A percentile compares a stretch with the other conserved stretches of the same genome.
Evolutionary conservation across 2,888 invertebrate species (phyloP).

Genomic region (Tigriopus californicus): DNA sequence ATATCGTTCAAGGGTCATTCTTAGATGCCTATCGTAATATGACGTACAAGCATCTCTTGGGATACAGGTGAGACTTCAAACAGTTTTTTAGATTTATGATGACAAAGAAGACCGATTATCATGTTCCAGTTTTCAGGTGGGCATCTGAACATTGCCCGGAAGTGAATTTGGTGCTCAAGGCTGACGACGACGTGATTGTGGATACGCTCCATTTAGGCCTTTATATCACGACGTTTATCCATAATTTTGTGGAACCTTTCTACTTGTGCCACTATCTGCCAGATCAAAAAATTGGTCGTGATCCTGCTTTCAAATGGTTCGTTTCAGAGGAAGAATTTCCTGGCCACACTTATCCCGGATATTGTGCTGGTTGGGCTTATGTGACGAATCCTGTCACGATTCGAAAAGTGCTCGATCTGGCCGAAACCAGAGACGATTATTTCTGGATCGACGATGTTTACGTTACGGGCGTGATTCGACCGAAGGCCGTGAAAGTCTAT

Average conservation of each 20-base stretch:
- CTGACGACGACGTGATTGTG: conserved; percentile 57
- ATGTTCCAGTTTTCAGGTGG: conserved; percentile 44
- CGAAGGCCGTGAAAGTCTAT: neutral
- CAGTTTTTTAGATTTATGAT: too few relatives aligned
- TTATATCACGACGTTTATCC: conserved; percentile 22
- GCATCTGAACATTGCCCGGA: conserved; percentile 45
- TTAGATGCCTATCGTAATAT: conserved; percentile 57
- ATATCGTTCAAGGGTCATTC: conserved; percentile 57
- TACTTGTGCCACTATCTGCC: neutral
- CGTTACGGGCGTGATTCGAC: conserved; percentile 45
- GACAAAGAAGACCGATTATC: too few relatives aligned
- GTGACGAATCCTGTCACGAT: conserved; percentile 38
- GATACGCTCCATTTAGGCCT: conserved; percentile 42
- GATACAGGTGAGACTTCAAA: conserved; percentile 23
- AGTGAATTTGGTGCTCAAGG: conserved; percentile 48
- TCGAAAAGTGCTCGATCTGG: neutral
- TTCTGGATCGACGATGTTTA: conserved; percentile 73
- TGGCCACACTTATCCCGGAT: conserved; percentile 44
- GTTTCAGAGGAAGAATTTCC: conserved; percentile 47
- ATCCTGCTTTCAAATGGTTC: conserved; percentile 41
- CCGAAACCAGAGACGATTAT: conserved; percentile 28
- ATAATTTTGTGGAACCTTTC: neutral
- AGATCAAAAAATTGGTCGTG: neutral
- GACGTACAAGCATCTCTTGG: conserved; percentile 67
- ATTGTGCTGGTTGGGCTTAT: conserved; percentile 53